Evolutionary conservation across 2,113 vertebrate genomes (phyloP), one percentile per base, ranked within the genome.

Genomic region (Sclerurus mexicanus): DNA sequence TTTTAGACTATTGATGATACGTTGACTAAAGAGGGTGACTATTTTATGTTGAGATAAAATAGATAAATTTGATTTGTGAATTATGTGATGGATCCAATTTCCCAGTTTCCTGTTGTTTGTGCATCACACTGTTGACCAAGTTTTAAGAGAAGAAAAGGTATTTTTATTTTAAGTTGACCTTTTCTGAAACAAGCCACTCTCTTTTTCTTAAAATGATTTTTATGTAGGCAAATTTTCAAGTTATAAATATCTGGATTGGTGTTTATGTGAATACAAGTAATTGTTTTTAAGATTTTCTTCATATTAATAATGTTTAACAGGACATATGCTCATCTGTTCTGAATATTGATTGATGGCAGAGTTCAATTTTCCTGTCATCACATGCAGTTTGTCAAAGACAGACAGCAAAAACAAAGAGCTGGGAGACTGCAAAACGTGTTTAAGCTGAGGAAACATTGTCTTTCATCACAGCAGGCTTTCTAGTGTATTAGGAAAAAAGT

Each of bases 311-410:
- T 90, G 76, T 63, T 93, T 93, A 66, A 17, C 37, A 91, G 37
- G 55, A 14, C 73, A 74, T 52, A 67, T 72, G n/a, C 33, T 93
- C 47, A 52, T 92, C 55, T 68, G 49, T 85, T 90, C 31, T 93
- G 90, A 83, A 74, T 72, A 40, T 74, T 95, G 85, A 83, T 85
- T 95, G 84, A 89, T 95, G 79, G 14, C 58, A 84, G 80, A 53
- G n/a, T 93, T 97, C 50, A 85, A 66, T 94, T 92, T 96, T 92
- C 80, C 56, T 93, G 74, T 94, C 59, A 77, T 80, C 7, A 0
- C 62, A 53, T 64, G 40, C 33, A 68, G n/a, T 82, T 90, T 89
- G 49, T 92, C 89, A 92, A 87, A 63, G 85, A 92, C 49, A 87
- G 58, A 92, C 46, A 72, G 23, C 23, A 63, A 96, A 60, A 75